Evolutionary conservation across 1,140 invertebrate genomes (phyloP), one percentile per base, ranked within the genome.

Genomic region (Choristoneura fumiferana): DNA sequence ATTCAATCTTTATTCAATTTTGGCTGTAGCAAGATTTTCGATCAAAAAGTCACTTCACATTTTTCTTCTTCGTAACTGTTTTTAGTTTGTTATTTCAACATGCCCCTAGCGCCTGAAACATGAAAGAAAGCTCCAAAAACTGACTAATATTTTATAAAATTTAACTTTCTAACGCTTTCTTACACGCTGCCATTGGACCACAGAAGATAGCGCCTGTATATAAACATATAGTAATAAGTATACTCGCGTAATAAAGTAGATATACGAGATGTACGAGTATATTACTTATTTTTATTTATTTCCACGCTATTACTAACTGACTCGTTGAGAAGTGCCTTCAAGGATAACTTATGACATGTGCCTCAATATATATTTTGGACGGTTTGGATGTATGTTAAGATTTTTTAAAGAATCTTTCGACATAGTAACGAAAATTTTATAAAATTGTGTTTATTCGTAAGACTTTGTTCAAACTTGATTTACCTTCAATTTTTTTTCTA

Each of bases 271-370:
- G 36, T 54, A 53, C 22, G 33, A 65, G 6, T 54, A n/a, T n/a
- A n/a, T n/a, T n/a, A n/a, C n/a, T n/a, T n/a, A n/a, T n/a, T n/a
- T n/a, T n/a, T n/a, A n/a, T n/a, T n/a, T n/a, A n/a, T n/a, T 37
- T 13, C 36, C 10, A 37, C n/a, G 3, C 12, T 54, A 14, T 36
- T 37, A 54, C 34, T n/a, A n/a, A n/a, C n/a, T n/a, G n/a, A n/a
- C 9, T 12, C 18, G 18, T 5, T 17, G 8, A 57, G 13, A 33
- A 64, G 75, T 78, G 75, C 75, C 73, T 78, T 78, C 40, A 54
- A 49, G 49, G 13, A 22, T 39, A 34, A 68, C 68, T 78, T 78
- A 75, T 70, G 67, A 75, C 18, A 36, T 43, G 74, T 78, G 72
- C 75, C 75, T 78, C n/a, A 66, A 33, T 29, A n/a, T 29, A 29